Conservation (phyloP, 2,888 invertebrate species). For the Cotesia congregata region DNA sequence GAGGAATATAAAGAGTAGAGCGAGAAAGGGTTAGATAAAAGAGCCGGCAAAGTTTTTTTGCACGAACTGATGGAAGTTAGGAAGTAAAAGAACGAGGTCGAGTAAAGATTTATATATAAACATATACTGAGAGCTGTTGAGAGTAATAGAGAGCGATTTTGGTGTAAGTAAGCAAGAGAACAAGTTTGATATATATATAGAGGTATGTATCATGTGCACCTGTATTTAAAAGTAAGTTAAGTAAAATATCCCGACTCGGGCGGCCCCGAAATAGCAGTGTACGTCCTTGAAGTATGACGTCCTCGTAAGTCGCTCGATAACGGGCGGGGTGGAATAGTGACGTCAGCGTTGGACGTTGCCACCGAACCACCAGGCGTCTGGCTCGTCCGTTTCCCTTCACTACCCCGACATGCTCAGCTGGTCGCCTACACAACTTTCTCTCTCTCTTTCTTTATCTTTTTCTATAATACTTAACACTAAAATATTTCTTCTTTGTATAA, state of each 20-base stretch:
- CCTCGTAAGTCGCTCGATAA: constrained; percentile 61
- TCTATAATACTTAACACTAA: background rate
- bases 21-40: constrained; percentile 10
- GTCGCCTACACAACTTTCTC: constrained; percentile 34
- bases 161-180: constrained; percentile 17
- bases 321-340: constrained; percentile 64
- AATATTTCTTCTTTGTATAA: background rate
- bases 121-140: background rate
- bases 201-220: constrained; percentile 21
- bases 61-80: background rate
- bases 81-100: constrained; percentile 18
- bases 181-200: constrained; percentile 21
- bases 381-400: constrained; percentile 25
- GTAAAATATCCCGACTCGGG: constrained; percentile 9
- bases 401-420: constrained; percentile 32
- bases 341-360: constrained; percentile 61
- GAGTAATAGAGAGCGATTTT: constrained; percentile 26
- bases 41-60: constrained; percentile 23
- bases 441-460: constrained; percentile 24
- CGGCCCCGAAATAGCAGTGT: constrained; percentile 47
- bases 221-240: constrained; percentile 30
- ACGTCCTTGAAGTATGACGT: constrained; percentile 68
- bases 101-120: constrained; percentile 21
- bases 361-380: constrained; percentile 42
- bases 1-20: background rate